These are phyloP conservation scores for Engystomops pustulosus DNA, from an alignment of 2,113 vertebrate species.

Conservation along the genomic window DNA sequence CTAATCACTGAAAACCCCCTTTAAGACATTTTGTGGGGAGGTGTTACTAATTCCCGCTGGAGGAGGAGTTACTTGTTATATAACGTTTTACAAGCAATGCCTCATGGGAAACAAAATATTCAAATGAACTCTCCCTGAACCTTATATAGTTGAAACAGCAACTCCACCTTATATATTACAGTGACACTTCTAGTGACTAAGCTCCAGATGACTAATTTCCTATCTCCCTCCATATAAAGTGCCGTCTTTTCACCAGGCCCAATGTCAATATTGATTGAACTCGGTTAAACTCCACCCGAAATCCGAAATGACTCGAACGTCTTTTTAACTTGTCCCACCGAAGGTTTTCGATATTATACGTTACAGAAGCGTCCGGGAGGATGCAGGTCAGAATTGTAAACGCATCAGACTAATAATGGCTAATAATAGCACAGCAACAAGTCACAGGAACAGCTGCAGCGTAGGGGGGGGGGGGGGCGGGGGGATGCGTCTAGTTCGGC, in stretches of 20 bases:
- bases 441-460: conserved; percentile 29
- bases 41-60: too few relatives aligned
- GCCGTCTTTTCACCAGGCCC: too few relatives aligned
- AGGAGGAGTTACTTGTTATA: too few relatives aligned
- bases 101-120: too few relatives aligned
- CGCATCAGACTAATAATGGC: background rate
- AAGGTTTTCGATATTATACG: background rate
- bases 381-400: conserved; percentile 20
- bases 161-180: too few relatives aligned
- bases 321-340: background rate
- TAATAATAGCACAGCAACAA: conserved; percentile 23
- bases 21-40: too few relatives aligned
- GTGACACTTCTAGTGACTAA: too few relatives aligned
- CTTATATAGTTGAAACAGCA: too few relatives aligned
- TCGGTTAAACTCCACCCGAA: background rate
- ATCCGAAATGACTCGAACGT: background rate
- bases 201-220: background rate
- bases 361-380: conserved; percentile 9
- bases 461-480: background rate
- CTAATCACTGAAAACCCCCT: too few relatives aligned
- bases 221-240: too few relatives aligned
- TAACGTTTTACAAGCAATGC: too few relatives aligned
- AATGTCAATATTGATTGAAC: background rate
- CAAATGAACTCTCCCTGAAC: too few relatives aligned
- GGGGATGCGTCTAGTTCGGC: background rate